Conservation (phyloP, 2,888 invertebrate species). For the Glaucopsyche alexis region DNA sequence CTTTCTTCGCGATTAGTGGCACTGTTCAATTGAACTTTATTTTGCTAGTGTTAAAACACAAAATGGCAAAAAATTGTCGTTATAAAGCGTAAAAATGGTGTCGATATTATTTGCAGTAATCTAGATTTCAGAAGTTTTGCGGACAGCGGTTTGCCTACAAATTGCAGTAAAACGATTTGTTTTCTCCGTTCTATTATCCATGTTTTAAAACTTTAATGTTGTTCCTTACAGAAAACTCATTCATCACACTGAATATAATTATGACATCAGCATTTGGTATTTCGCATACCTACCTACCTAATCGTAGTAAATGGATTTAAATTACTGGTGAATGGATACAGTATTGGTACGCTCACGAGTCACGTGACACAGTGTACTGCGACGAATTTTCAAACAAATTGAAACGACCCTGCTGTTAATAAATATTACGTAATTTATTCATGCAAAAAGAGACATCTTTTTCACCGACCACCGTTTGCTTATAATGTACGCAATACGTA, state of each 20-base stretch:
- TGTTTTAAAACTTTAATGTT: no score
- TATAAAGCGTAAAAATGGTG: neutral
- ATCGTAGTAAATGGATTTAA: no score
- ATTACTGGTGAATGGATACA: no score
- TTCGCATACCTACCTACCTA: no score
- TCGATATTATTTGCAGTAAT: neutral
- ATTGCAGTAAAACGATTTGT: neutral
- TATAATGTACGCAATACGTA: neutral
- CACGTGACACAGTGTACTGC: neutral
- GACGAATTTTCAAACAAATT: neutral
- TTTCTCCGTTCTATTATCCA: neutral
- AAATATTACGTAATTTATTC: neutral
- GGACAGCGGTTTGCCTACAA: neutral
- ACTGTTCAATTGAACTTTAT: slow-evolving; percentile 8
- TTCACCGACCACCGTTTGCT: no score
- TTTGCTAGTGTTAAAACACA: neutral
- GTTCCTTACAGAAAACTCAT: no score
- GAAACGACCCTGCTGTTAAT: neutral
- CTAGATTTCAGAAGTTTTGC: neutral
- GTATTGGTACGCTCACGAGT: neutral
- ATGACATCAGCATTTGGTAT: no score
- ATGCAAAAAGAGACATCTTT: neutral
- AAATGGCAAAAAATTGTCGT: neutral
- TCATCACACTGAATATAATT: no score
- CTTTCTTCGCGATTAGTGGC: neutral